A percentile compares a stretch with the other conserved stretches of the same genome.
phyloP scores from a whole-genome alignment of 1,140 invertebrate genomes.

The Wasmannia auropunctata region DNA sequence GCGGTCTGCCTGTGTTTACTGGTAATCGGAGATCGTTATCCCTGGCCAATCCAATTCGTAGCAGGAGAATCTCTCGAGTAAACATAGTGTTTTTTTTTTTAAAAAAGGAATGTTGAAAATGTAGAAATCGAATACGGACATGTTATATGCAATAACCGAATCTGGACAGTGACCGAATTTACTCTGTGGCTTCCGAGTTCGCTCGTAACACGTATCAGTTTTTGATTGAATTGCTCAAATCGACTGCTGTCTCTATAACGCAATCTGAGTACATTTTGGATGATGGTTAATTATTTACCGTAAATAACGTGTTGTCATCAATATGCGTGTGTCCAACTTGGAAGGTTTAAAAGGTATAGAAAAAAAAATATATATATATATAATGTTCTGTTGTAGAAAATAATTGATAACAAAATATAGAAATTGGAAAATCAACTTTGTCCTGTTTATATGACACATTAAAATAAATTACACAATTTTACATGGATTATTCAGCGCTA shows the following conservation, averaged over 20 bases:
- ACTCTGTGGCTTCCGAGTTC: neutral
- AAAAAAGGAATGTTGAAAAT: conserved; percentile 5
- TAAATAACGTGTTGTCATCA: neutral
- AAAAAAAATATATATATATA: too few species aligned
- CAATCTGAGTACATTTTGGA: neutral
- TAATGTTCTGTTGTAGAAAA: neutral
- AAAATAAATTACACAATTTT: neutral
- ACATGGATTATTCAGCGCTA: neutral
- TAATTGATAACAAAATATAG: neutral
- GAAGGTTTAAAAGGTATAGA: neutral
- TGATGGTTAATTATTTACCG: neutral
- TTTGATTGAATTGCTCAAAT: conserved; percentile 21
- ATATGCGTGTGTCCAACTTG: neutral
- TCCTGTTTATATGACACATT: neutral
- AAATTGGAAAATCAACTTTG: neutral
- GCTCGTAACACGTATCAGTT: neutral
- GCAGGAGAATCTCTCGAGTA: neutral
- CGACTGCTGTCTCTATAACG: neutral
- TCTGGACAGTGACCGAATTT: neutral
- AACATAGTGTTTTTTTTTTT: neutral
- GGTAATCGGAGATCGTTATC: neutral
- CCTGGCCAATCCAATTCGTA: neutral
- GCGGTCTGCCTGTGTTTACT: neutral
- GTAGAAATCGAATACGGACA: neutral
- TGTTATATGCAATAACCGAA: neutral